A percentile compares a stretch with the other conserved stretches of the same genome.
Conservation (phyloP, 1,140 invertebrate species). For the Sweltsa coloradensis region DNA sequence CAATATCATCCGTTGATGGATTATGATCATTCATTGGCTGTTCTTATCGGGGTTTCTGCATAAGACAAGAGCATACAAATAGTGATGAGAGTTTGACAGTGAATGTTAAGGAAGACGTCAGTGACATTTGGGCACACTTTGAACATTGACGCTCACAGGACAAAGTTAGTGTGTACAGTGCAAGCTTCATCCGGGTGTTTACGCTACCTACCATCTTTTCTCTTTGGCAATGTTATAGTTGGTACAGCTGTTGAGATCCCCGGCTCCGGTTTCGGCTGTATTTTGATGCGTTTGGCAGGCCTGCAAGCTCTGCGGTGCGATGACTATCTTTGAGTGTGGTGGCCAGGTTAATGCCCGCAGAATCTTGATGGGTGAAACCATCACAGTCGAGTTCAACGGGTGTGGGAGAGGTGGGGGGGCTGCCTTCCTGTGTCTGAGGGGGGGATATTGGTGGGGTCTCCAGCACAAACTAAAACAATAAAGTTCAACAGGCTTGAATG, state of each 20-base stretch:
- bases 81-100: no score
- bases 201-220: conserved; percentile 6
- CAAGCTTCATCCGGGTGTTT: no score
- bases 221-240: conserved; percentile 5
- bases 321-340: conserved; percentile 5
- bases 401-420: conserved; percentile 13
- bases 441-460: conserved; percentile 31
- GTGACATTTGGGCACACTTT: no score
- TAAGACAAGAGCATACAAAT: no score
- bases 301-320: conserved; percentile 1
- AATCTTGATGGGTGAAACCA: conserved; percentile 4
- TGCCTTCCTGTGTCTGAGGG: conserved; percentile 21
- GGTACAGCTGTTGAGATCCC: not conserved
- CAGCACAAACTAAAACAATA: conserved; percentile 21
- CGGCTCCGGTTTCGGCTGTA: conserved; percentile 11
- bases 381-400: conserved; percentile 16
- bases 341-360: conserved; percentile 4
- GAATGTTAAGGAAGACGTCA: no score
- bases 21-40: no score
- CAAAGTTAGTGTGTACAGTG: no score
- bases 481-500: no score
- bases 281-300: conserved; percentile 3
- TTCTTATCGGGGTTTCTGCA: no score
- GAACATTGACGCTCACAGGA: no score
- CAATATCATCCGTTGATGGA: no score